phyloP scores from a whole-genome alignment of 2,888 invertebrate genomes.

The Xylocampa areola region DNA sequence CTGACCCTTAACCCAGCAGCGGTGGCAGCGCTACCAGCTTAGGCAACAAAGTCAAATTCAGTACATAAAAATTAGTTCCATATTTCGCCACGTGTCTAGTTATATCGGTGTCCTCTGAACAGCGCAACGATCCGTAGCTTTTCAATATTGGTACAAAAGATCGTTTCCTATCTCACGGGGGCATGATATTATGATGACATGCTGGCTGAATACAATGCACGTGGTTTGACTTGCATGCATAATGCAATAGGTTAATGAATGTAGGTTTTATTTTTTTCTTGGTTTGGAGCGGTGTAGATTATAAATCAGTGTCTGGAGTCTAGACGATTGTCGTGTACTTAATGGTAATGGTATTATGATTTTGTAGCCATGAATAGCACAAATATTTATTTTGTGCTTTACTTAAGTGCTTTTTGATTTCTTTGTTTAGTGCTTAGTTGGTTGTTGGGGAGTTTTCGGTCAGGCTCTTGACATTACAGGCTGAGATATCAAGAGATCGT shows the following conservation, averaged over 20 bases:
- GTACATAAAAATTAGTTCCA: background rate
- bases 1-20: conserved; percentile 11
- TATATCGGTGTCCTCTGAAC: conserved; percentile 10
- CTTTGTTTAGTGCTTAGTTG: no score
- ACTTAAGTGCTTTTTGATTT: no score
- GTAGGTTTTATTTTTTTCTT: conserved; percentile 36
- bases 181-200: conserved; percentile 52
- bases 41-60: background rate
- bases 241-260: conserved; percentile 36
- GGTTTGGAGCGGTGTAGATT: conserved; percentile 8
- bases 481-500: no score
- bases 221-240: conserved; percentile 47
- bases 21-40: background rate
- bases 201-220: conserved; percentile 42
- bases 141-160: conserved; percentile 40
- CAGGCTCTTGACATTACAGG: no score
- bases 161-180: conserved; percentile 59
- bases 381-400: no score
- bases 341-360: background rate
- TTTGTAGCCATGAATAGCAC: background rate
- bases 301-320: conserved; percentile 35
- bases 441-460: no score
- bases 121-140: conserved; percentile 39
- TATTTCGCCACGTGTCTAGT: background rate
- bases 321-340: background rate